Evolutionary conservation across 2,888 invertebrate genomes (phyloP).

Genomic region (Fabriciana adippe): DNA sequence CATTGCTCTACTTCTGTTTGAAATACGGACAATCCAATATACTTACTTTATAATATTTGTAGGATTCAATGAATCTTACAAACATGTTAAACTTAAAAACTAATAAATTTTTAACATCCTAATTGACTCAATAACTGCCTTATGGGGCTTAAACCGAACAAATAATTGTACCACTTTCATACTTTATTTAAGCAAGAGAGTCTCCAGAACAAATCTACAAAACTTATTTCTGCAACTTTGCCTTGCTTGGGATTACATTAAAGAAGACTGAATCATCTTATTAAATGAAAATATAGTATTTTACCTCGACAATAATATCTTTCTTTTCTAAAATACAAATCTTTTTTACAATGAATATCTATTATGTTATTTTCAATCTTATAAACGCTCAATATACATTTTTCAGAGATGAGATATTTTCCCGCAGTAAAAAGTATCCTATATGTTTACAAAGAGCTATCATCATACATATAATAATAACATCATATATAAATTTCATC

Average conservation of each 20-base stretch:
- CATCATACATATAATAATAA: too few relatives aligned
- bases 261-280: slow-evolving; percentile 26
- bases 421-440: too few relatives aligned
- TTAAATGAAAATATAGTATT: slow-evolving; percentile 26
- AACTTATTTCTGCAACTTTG: slow-evolving; percentile 31
- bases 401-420: too few relatives aligned
- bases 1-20: too few relatives aligned
- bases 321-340: neutral
- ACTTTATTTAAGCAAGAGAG: slow-evolving; percentile 31
- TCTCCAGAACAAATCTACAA: slow-evolving; percentile 29
- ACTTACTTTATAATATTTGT: too few relatives aligned
- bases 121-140: slow-evolving; percentile 31
- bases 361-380: too few relatives aligned
- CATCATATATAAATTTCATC: too few relatives aligned
- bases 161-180: slow-evolving; percentile 34
- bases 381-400: too few relatives aligned
- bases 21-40: too few relatives aligned
- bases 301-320: slow-evolving; percentile 8
- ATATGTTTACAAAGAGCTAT: too few relatives aligned
- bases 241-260: slow-evolving; percentile 23
- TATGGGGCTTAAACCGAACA: slow-evolving; percentile 27
- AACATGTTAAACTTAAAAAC: slow-evolving; percentile 2
- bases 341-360: neutral
- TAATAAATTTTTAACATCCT: slow-evolving; percentile 16
- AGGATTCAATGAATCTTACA: neutral